phyloP scores from a whole-genome alignment of 2,888 invertebrate genomes.

The Philaethria dido region DNA sequence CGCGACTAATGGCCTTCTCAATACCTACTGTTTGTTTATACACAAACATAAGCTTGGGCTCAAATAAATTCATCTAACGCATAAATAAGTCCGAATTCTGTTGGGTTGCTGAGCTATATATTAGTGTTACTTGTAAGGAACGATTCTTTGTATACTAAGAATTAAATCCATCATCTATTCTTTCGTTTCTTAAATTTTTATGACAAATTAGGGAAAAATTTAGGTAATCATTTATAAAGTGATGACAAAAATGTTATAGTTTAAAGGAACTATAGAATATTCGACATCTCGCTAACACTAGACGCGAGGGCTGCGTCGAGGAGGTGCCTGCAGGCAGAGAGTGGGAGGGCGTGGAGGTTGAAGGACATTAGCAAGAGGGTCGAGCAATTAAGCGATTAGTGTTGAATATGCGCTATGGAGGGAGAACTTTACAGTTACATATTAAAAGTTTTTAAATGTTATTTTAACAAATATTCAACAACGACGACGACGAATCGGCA shows the following conservation, averaged over 20 bases:
- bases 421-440: background rate
- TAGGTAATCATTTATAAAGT: background rate
- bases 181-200: background rate
- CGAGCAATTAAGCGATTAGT: constrained; percentile 35
- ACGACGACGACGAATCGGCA: too few species aligned
- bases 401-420: constrained; percentile 23
- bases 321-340: background rate
- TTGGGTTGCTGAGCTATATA: background rate
- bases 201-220: background rate
- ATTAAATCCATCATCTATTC: too few species aligned
- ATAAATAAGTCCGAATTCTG: constrained; percentile 12
- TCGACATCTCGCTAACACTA: background rate
- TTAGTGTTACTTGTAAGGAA: background rate
- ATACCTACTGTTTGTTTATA: constrained; percentile 20
- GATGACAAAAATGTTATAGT: background rate
- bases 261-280: background rate
- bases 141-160: background rate
- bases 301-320: background rate
- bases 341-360: background rate
- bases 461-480: background rate
- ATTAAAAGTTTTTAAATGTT: background rate
- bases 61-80: constrained; percentile 20
- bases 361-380: constrained; percentile 27
- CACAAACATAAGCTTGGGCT: constrained; percentile 24
- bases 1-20: constrained; percentile 30